These are phyloP conservation scores for Galeruca laticollis DNA, from an alignment of 2,888 invertebrate genomes.

Conservation along the genomic window DNA sequence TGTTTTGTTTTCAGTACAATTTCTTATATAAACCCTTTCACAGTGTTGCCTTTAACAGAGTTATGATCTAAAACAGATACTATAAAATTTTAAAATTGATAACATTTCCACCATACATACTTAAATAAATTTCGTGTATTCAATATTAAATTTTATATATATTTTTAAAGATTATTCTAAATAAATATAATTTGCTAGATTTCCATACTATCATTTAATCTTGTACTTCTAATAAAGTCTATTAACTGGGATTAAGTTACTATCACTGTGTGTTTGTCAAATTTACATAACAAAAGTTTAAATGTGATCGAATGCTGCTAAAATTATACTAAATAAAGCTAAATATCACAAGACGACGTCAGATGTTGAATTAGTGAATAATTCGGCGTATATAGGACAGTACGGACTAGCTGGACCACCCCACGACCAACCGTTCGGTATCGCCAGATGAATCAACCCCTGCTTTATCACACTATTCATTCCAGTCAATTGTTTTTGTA, in stretches of 20 bases:
- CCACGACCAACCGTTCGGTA: slow-evolving; percentile 88
- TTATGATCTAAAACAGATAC: no score
- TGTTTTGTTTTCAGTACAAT: no score
- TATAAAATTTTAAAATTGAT: slow-evolving; percentile 16
- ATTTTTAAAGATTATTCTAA: not conserved
- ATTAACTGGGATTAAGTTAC: not conserved
- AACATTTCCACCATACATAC: not conserved
- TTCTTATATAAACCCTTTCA: no score
- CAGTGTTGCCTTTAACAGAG: no score
- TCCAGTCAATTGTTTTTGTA: slow-evolving; percentile 67
- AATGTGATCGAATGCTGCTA: slow-evolving; percentile 49
- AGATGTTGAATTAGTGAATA: slow-evolving; percentile 63
- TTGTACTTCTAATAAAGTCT: not conserved
- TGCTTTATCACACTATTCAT: slow-evolving; percentile 75
- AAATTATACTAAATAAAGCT: slow-evolving; percentile 51
- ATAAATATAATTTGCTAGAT: not conserved
- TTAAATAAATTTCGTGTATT: not conserved
- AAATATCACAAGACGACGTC: slow-evolving; percentile 61
- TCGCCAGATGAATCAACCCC: slow-evolving; percentile 81
- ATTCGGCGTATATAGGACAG: slow-evolving; percentile 84
- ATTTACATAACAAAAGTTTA: not conserved
- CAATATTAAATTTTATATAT: not conserved
- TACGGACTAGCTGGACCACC: slow-evolving; percentile 82
- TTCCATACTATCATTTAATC: not conserved
- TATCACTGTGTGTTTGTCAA: not conserved